A percentile compares a stretch with the other conserved stretches of the same genome.
These are phyloP conservation scores for Xyrichtys novacula DNA, from an alignment of 2,797 vertebrate species.

Conservation along the genomic window DNA sequence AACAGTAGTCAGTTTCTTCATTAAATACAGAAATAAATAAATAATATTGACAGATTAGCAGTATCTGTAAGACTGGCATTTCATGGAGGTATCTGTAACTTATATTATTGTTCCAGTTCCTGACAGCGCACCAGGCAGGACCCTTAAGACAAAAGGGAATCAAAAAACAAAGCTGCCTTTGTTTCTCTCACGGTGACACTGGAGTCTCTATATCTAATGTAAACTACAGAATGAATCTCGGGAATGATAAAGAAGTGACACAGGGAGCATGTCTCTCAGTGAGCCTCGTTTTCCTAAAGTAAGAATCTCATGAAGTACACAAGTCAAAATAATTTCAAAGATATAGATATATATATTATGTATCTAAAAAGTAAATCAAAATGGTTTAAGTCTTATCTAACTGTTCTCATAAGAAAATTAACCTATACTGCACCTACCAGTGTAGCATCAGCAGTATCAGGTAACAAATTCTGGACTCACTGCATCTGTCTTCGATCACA, in stretches of 20 bases:
- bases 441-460: slow-evolving; percentile 37
- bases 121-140: slow-evolving; percentile 44
- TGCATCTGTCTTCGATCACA: slow-evolving; percentile 20
- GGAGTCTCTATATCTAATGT: slow-evolving; percentile 41
- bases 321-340: slow-evolving; percentile 49
- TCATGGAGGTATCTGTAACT: slow-evolving; percentile 44
- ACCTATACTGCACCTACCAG: slow-evolving; percentile 51
- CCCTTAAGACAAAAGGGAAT: slow-evolving; percentile 32
- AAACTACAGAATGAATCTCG: slow-evolving; percentile 60
- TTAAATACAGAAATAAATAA: slow-evolving; percentile 81
- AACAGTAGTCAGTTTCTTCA: slow-evolving; percentile 65
- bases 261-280: slow-evolving; percentile 44
- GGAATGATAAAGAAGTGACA: slow-evolving; percentile 64
- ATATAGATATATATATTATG: slow-evolving; percentile 14
- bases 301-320: slow-evolving; percentile 45
- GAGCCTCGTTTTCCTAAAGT: slow-evolving; percentile 46
- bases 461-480: slow-evolving; percentile 29
- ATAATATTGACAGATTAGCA: slow-evolving; percentile 58
- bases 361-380: slow-evolving; percentile 53
- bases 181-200: slow-evolving; percentile 48
- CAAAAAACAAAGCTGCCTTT: slow-evolving; percentile 44
- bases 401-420: slow-evolving; percentile 38
- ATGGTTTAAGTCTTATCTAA: slow-evolving; percentile 31
- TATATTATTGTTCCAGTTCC: slow-evolving; percentile 32
- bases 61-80: slow-evolving; percentile 41